Conservation (phyloP, 1,140 invertebrate species). For the Megalopta genalis region DNA sequence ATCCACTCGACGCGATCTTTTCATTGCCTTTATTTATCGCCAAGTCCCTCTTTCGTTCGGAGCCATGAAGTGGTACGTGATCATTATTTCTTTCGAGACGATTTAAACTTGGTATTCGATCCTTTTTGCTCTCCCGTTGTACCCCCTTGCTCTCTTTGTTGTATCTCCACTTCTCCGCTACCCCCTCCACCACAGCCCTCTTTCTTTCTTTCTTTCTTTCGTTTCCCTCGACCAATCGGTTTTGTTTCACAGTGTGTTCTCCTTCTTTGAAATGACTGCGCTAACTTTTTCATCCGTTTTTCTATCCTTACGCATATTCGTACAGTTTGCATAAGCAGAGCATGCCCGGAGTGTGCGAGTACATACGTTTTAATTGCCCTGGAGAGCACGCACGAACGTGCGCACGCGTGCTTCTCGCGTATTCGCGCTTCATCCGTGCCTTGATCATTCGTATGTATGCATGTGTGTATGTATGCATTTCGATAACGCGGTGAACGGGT, state of each 20-base stretch:
- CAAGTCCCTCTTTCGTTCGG: slow-evolving; percentile 15
- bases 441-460: neutral
- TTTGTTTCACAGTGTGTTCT: neutral
- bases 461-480: too few relatives aligned
- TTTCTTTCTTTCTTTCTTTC: too few relatives aligned
- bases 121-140: neutral
- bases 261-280: neutral
- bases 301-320: neutral
- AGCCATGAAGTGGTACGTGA: slow-evolving; percentile 51
- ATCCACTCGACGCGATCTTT: slow-evolving; percentile 30
- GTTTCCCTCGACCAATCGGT: neutral
- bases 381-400: neutral
- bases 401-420: neutral
- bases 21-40: slow-evolving; percentile 22
- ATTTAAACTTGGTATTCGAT: neutral
- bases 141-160: neutral
- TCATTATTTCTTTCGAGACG: slow-evolving; percentile 28
- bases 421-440: neutral
- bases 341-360: neutral
- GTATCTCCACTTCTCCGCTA: neutral
- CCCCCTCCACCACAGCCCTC: too few relatives aligned
- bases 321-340: neutral
- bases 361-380: neutral
- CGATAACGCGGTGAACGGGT: too few relatives aligned
- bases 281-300: neutral